Base-by-base conservation (phyloP, 2,113 vertebrate genomes). In the Corvus hawaiiensis region DNA sequence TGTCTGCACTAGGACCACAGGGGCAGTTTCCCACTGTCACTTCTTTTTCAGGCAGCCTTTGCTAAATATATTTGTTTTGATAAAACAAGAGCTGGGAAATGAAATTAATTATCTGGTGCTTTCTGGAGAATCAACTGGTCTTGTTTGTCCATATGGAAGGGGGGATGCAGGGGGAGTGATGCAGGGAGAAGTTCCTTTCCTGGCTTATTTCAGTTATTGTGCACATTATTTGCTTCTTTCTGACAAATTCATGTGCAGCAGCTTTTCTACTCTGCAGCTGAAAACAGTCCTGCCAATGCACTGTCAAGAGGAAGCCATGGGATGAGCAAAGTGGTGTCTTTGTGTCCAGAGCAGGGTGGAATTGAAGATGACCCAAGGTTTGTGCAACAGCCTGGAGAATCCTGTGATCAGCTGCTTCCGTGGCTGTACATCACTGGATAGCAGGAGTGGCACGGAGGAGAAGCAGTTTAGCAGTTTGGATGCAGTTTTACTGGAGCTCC, bases 371-470 rank as follows among this genome's bases (percentile, higher is more conserved):
- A 69, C 23, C 12, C 59, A 33, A n/a, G n/a, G 41, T 28, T 85
- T 20, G 26, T 26, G 46, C 17, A 9, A 8, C 54, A 72, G 7
- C 46, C n/a, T 32, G 55, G 20, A 48, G 46, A 37, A 18, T 23
- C n/a, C 63, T 3, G 0, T 37, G 35, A 11, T 63, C 48, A 52
- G 46, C 48, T 69, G 26, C 51, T 83, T 51, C 30, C 9, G 10
- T 27, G 59, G 17, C 67, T 30, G 16, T 30, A 9, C 27, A 10
- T 48, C 41, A 8, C 52, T 11, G 32, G 26, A 7, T 11, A 83
- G 59, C 21, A 19, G 33, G 43, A 90, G 23, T 3, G 2, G 37
- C 3, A 0, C 0, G 0, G 32, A 83, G 37, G 16, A 27, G 32
- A 39, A 52, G 67, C 1, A 1, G 2, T 35, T 62, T 67, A 46